A percentile compares a stretch with the other conserved stretches of the same genome.
These are phyloP conservation scores for Chrysolina haemoptera DNA, from an alignment of 2,888 invertebrate species.

Conservation along the genomic window DNA sequence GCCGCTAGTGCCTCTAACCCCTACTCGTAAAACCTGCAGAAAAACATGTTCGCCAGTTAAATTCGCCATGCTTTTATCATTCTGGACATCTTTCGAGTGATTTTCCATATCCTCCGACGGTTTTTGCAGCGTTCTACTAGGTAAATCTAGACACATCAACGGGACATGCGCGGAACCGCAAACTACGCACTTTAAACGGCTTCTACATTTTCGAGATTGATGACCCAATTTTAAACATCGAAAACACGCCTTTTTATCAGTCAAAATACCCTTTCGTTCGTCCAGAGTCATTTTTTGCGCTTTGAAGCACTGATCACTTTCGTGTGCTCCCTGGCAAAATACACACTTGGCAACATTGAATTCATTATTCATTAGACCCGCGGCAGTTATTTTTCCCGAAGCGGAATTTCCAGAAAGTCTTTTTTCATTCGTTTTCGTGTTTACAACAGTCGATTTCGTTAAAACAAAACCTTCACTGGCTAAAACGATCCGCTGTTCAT, in stretches of 20 bases:
- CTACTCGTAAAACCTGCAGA: conserved; percentile 14
- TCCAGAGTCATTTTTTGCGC: conserved; percentile 26
- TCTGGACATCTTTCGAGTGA: neutral
- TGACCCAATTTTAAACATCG: conserved; percentile 18
- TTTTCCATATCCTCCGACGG: conserved; percentile 3
- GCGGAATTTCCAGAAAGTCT: no score
- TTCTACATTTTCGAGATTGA: conserved; percentile 25
- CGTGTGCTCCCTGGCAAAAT: conserved; percentile 25
- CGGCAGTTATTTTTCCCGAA: no score
- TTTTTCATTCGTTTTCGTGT: no score
- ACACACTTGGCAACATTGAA: conserved; percentile 22
- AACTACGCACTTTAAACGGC: conserved; percentile 3
- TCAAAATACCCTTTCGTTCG: conserved; percentile 27
- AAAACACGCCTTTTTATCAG: no score
- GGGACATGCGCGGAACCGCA: conserved; percentile 31
- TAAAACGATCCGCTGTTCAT: no score
- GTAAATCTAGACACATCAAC: conserved; percentile 29
- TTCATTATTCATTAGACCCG: no score
- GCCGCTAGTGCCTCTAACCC: conserved; percentile 4
- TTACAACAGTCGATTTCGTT: no score
- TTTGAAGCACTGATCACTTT: conserved; percentile 25
- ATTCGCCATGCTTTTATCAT: conserved; percentile 17
- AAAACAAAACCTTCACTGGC: no score
- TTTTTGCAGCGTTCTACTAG: neutral
- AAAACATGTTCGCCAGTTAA: conserved; percentile 13